Evolutionary conservation across 1,140 invertebrate genomes (phyloP), one percentile per base, ranked within the genome.

Genomic region (Drosophila kohkoa): DNA sequence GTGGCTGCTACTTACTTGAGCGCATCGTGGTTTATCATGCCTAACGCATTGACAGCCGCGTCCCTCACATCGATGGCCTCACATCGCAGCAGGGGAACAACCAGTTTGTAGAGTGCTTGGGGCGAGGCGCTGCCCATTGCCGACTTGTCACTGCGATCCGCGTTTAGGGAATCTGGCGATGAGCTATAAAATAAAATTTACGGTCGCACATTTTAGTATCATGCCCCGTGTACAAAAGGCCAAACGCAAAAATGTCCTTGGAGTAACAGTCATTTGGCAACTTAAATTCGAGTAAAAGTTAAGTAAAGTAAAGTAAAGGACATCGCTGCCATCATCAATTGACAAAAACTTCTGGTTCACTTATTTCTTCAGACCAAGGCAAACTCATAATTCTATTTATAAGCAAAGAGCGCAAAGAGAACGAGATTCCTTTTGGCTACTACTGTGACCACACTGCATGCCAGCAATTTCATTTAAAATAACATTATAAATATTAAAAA

Each of bases 21-120:
- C 60, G 98, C 98, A 81, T 96, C 96, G 28, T 97, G 95, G 93
- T 99, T 99, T 76, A 98, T 97, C 93, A 97, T 97, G 65, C 98
- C 98, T 68, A 99, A 94, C 1, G 98, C 98, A 76, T 97, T 95
- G 10, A 99, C 97, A 49, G 97, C 97, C 6, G 97, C 96, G 93
- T 99, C 98, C 59, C 98, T 93, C 58, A 99, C 97, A 93, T 99
- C 98, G 1, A 95, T 94, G 30, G 96, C 96, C 92, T 99, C 99
- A 93, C 97, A 99, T 75, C 97, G 94, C 71, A 97, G 93, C 54
- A 99, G 93, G 3, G 98, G 98, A 55, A 98, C 96, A 5, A 98
- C 95, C 60, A 98, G 93, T 93, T 99, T 98, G 91, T 99, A 99
- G 1, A 99, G 93, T 15, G 96, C 96, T n/a, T 95, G 94, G 0